A percentile compares a stretch with the other conserved stretches of the same genome.
Evolutionary conservation across 1,140 invertebrate genomes (phyloP).

Genomic region (Lepidostoma basale): DNA sequence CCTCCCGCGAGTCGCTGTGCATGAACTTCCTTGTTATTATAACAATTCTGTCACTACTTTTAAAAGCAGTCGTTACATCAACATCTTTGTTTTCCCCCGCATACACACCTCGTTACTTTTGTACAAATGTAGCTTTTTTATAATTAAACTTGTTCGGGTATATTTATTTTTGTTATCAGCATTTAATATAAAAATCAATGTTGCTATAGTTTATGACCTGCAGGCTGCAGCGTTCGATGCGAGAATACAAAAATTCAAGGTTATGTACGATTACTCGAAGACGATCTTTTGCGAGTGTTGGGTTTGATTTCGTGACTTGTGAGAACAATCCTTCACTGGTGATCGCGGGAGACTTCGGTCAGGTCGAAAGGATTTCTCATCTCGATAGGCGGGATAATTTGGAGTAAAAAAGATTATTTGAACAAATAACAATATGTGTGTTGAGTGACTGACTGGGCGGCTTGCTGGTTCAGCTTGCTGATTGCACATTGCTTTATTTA

Average conservation of each 20-base stretch:
- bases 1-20: conserved; percentile 10
- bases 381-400: too few species aligned
- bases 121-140: neutral
- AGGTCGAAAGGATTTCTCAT: too few species aligned
- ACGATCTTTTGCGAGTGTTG: neutral
- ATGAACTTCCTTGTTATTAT: conserved; percentile 20
- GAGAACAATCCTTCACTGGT: too few species aligned
- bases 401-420: too few species aligned
- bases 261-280: conserved; percentile 23
- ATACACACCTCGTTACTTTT: neutral
- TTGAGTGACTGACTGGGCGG: too few species aligned
- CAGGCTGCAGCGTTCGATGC: conserved; percentile 35
- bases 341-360: too few species aligned
- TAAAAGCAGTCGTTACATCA: conserved; percentile 20
- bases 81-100: conserved; percentile 17
- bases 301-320: too few species aligned
- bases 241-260: conserved; percentile 27
- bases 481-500: too few species aligned
- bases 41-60: neutral
- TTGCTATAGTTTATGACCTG: conserved; percentile 38
- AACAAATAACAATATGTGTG: too few species aligned
- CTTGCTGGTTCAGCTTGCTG: too few species aligned
- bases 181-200: conserved; percentile 31
- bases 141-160: neutral
- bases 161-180: conserved; percentile 25